Base-by-base conservation (phyloP, 2,888 invertebrate genomes). In the Lepas anatifera region DNA sequence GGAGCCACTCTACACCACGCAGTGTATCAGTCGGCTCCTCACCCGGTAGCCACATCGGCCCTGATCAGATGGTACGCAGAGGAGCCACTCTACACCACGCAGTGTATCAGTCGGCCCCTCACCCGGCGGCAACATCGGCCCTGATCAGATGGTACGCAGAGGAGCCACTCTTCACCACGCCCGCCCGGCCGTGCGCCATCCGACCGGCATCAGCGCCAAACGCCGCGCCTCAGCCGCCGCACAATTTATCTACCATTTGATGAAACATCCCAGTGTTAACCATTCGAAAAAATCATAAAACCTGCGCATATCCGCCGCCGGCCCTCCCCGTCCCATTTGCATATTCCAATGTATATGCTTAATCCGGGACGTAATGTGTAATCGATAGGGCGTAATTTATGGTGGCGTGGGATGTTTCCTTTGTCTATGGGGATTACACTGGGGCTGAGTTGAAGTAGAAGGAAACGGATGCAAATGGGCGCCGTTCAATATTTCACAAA, bases 261-360 rank as follows among this genome's bases (percentile, higher is more conserved):
- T 58, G 58, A 58, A 58, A 58, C 58, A 58, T 58, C 58, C 25
- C 58, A 58, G 58, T 58, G 58, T 58, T 58, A 58, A 58, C 58
- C 58, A 58, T 58, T 58, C 58, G 58, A 58, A 58, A n/a, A 58
- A 58, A 58, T 58, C 58, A 58, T 58, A 58, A 58, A 58, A 58
- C 29, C 58, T 16, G 32, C 18, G 32, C 58, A 32, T 58, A 58
- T 32, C 58, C 58, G 58, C 1, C 29, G 6, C 18, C 29, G 32
- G 32, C 32, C 11, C 32, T 58, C 58, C 52, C 29, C 16, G 32
- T 27, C 3, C 11, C 18, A 58, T 58, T 58, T 58, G 58, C 58
- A 58, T 58, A 58, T 58, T 58, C 50, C 25, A 58, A 58, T 58
- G 58, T 58, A 58, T 58, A 29, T 58, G 58, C 32, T 58, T 58